Base-by-base conservation (phyloP, 1,140 invertebrate genomes). In the Piezodorus guildinii region DNA sequence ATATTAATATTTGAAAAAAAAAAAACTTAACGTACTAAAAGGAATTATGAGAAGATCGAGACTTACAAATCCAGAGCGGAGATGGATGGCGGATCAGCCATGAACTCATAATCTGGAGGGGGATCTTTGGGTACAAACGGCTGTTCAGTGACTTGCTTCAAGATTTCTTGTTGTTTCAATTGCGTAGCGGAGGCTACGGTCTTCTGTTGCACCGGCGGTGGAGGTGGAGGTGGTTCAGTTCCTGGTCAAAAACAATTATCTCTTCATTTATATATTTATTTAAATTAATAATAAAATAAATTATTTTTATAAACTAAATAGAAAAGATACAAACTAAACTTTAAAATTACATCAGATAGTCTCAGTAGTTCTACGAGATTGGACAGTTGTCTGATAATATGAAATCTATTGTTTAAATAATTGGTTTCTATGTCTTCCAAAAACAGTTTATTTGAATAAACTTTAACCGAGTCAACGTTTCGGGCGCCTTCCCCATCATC, bases 21-120 rank as follows among this genome's bases (percentile, higher is more conserved):
- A n/a, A n/a, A n/a, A n/a, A n/a, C n/a, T n/a, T n/a, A n/a, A n/a
- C n/a, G n/a, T n/a, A n/a, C n/a, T n/a, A n/a, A 21, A 19, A 49
- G 46, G 8, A 56, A 6, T 17, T 23, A 3, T 21, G 15, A n/a
- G 3, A 45, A 21, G 43, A 5, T 43, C 19, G 43, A 68, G 58
- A 80, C 83, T 80, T 80, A 93, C 83, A 99, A 79, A 78, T 99
- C 96, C 66, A 96, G 80, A 21, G 95, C 94, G n/a, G 96, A 98
- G 66, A 99, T 98, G 0, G 96, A 98, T 0, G 96, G 94, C 8
- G 96, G 96, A 78, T 99, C 96, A 27, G 93, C 93, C 49, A 95
- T 88, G 73, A 98, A 99, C 78, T 99, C 96, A 79, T 91, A 98
- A 69, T 98, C 94, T 56, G 85, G 77, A 3, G 97, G 96, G 0